Evolutionary conservation across 1,140 invertebrate genomes (phyloP), one percentile per base, ranked within the genome.

Genomic region (Sminthurinus signatus): DNA sequence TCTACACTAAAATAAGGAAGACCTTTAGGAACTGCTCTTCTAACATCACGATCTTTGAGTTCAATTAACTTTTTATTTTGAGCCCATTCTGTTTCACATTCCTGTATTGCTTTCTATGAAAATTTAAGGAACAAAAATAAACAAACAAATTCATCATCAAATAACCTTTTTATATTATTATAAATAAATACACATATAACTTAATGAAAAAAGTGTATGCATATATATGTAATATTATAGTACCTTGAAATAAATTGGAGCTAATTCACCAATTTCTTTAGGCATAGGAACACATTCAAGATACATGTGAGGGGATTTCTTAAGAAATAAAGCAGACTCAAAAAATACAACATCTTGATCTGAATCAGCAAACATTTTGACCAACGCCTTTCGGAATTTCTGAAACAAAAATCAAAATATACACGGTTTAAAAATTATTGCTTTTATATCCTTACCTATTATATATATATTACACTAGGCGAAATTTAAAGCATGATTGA

Each of bases 31-130:
- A 98, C 82, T 17, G 86, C 83, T 76, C 82, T 83, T 43, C 89
- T 80, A 21, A 96, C 80, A 78, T 88, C 84, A 75, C 85, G 85
- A 1, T 81, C 75, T 48, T 81, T 84, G 27, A 97, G 77, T 65
- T 93, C 87, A 0, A 98, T 82, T n/a, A 98, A 76, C 81, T 98
- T 98, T 74, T 93, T 94, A 75, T 98, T 98, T 67, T 86, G 85
- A 15, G 89, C 83, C 94, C 95, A 98, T 80, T 97, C 93, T 27
- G 82, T 84, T 79, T 97, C 95, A 68, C 88, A 93, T 77, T 98
- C 95, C 72, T 91, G 79, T 51, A 98, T 85, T 0, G 93, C 94
- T 85, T 98, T 98, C 83, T 88, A 25, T 4, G 62, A 54, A n/a
- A n/a, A n/a, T n/a, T n/a, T n/a, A n/a, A n/a, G n/a, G n/a, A n/a